These are phyloP conservation scores for Myotis planiceps DNA, from an alignment of 2,797 vertebrate genomes.

Conservation along the genomic window DNA sequence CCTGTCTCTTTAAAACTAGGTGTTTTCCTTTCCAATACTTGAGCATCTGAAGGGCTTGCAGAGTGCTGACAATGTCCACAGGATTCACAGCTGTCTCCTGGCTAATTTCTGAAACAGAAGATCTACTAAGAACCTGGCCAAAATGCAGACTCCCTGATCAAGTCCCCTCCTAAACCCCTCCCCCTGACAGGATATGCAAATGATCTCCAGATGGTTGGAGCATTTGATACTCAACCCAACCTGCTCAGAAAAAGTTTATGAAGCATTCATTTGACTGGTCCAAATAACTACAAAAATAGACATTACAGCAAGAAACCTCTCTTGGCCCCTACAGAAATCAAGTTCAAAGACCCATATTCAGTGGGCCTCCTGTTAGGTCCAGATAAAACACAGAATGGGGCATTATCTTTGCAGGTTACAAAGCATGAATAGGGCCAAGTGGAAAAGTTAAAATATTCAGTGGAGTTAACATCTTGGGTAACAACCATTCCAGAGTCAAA, in stretches of 20 bases:
- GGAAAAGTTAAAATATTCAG: neutral
- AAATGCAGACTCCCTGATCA: neutral
- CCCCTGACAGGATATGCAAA: neutral
- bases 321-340: neutral
- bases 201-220: neutral
- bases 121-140: neutral
- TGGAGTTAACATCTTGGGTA: neutral
- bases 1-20: slow-evolving; percentile 98
- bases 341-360: neutral
- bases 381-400: neutral
- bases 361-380: neutral
- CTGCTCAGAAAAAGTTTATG: neutral
- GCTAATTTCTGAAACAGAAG: slow-evolving; percentile 94
- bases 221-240: neutral
- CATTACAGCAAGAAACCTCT: neutral
- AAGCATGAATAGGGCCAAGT: neutral
- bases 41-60: slow-evolving; percentile 99
- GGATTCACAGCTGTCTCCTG: slow-evolving; percentile 99
- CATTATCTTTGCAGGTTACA: neutral
- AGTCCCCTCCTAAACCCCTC: neutral
- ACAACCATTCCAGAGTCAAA: neutral
- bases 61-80: slow-evolving; percentile 98
- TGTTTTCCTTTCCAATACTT: slow-evolving; percentile 99
- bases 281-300: neutral
- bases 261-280: neutral